Percentiles rank a stretch among this genome's conserved stretches.
These are phyloP conservation scores for Callyntrura guangdongensis DNA, from an alignment of 2,888 invertebrate species.

Conservation along the genomic window DNA sequence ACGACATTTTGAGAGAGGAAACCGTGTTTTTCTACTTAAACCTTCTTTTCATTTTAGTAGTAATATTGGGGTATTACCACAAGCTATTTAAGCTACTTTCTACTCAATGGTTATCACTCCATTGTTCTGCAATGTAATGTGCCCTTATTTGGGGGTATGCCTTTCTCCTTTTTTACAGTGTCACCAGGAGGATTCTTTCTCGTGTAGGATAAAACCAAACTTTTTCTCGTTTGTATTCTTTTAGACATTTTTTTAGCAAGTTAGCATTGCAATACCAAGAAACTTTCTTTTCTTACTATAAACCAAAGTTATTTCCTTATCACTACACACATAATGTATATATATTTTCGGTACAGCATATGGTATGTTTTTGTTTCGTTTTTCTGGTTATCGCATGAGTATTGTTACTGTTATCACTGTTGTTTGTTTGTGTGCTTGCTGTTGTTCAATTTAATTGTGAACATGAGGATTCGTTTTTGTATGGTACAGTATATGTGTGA, in stretches of 20 bases:
- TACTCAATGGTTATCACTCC: slow-evolving; percentile 36
- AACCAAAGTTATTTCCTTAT: no score
- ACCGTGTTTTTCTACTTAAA: neutral
- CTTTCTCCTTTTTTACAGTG: neutral
- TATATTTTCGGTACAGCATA: no score
- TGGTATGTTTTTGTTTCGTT: no score
- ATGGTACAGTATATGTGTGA: neutral
- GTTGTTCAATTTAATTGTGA: neutral
- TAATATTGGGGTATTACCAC: neutral
- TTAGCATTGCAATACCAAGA: no score
- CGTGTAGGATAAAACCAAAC: neutral
- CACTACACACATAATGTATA: no score
- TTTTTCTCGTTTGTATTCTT: neutral
- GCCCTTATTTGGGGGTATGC: slow-evolving; percentile 37
- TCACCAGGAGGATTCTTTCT: slow-evolving; percentile 11
- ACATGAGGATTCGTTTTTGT: neutral
- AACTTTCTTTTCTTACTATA: no score
- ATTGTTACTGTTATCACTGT: no score
- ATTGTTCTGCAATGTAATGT: slow-evolving; percentile 22
- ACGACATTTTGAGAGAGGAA: neutral
- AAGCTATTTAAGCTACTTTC: slow-evolving; percentile 38
- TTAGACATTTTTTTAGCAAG: neutral
- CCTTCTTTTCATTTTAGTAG: no score
- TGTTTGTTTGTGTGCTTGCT: neutral
- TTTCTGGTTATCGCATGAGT: no score